Percentiles rank a stretch among this genome's conserved stretches.
These are phyloP conservation scores for Blastobasis lacticolella DNA, from an alignment of 2,888 invertebrate species.

Conservation along the genomic window DNA sequence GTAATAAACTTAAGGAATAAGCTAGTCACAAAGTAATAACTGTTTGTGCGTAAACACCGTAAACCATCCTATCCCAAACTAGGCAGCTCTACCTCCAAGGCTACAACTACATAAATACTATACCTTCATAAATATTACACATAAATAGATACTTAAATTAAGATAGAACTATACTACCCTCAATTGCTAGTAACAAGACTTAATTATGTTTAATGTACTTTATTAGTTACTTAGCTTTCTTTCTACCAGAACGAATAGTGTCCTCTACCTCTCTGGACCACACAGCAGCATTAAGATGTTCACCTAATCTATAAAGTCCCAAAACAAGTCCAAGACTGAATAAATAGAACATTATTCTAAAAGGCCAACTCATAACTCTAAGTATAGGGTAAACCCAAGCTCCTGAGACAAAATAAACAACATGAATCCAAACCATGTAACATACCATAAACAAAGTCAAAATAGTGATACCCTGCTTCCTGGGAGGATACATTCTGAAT, in stretches of 20 bases:
- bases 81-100: not conserved
- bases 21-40: no score
- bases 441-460: slow-evolving; percentile 77
- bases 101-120: not conserved
- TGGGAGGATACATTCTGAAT: slow-evolving; percentile 84
- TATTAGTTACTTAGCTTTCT: slow-evolving; percentile 55
- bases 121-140: not conserved
- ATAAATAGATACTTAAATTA: no score
- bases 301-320: slow-evolving; percentile 81
- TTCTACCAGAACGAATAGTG: slow-evolving; percentile 61
- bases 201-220: not conserved
- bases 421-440: slow-evolving; percentile 87
- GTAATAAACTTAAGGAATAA: no score
- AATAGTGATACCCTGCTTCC: slow-evolving; percentile 77
- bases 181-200: no score
- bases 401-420: slow-evolving; percentile 82
- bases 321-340: slow-evolving; percentile 75
- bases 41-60: no score
- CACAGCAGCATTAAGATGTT: slow-evolving; percentile 79
- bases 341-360: slow-evolving; percentile 83
- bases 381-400: slow-evolving; percentile 96
- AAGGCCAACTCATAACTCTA: slow-evolving; percentile 81
- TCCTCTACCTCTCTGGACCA: slow-evolving; percentile 81
- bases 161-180: no score
- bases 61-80: not conserved